A percentile compares a stretch with the other conserved stretches of the same genome.
phyloP scores from a whole-genome alignment of 2,113 vertebrate species.

The Hoplias malabaricus region DNA sequence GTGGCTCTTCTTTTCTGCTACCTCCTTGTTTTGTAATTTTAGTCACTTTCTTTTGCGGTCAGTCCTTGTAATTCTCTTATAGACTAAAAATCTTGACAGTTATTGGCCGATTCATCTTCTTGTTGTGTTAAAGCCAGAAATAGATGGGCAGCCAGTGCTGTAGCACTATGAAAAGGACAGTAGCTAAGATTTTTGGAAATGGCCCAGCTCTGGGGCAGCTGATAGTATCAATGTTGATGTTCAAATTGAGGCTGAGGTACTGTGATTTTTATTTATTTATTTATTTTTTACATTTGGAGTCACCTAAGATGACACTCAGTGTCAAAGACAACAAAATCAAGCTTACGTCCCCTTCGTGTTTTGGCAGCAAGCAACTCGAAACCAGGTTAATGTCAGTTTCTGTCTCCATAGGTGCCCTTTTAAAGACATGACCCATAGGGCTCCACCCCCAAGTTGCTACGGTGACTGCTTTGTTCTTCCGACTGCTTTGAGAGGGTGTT shows the following conservation, averaged over 20 bases:
- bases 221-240: neutral
- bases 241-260: neutral
- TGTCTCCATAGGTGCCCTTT: constrained; percentile 49
- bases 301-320: neutral
- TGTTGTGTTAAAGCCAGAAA: neutral
- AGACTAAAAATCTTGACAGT: neutral
- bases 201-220: neutral
- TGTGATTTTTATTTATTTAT: neutral
- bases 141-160: neutral
- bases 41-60: neutral
- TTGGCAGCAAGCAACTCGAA: constrained; percentile 54
- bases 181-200: neutral
- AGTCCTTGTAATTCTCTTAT: neutral
- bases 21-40: neutral
- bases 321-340: constrained; percentile 42
- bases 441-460: constrained; percentile 25
- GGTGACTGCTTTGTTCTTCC: constrained; percentile 27
- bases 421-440: constrained; percentile 19
- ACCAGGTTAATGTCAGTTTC: constrained; percentile 73
- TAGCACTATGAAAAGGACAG: too few species aligned
- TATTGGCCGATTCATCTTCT: neutral
- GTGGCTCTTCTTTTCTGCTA: constrained; percentile 13
- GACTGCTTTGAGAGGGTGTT: constrained; percentile 19
- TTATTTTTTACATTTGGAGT: neutral
- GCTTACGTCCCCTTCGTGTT: constrained; percentile 45